Conservation (phyloP, 2,797 vertebrate genomes). For the Tinamus major region DNA sequence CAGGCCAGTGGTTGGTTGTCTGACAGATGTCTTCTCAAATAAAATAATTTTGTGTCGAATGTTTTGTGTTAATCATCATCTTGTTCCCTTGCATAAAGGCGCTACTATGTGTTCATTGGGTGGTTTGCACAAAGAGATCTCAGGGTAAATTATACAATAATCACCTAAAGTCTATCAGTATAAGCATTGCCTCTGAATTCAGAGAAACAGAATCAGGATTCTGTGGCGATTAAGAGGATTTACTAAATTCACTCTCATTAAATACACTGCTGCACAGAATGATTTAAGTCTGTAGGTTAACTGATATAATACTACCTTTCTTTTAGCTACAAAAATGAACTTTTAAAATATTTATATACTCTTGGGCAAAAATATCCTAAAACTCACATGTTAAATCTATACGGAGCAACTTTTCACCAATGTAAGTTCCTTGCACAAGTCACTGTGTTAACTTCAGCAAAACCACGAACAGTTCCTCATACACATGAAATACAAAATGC, state of each 20-base stretch:
- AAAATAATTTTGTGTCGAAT: neutral
- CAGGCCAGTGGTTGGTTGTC: neutral
- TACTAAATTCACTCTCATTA: slow-evolving; percentile 38
- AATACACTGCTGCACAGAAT: neutral
- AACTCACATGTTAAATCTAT: neutral
- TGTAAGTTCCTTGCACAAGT: neutral
- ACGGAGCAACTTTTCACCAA: neutral
- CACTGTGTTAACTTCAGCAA: neutral
- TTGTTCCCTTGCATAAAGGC: neutral
- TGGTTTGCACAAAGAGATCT: neutral
- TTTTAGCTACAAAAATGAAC: slow-evolving; percentile 36
- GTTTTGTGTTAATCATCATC: neutral
- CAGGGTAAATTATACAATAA: neutral
- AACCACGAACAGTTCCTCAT: neutral
- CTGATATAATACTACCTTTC: neutral
- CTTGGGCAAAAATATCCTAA: neutral
- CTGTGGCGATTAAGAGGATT: neutral
- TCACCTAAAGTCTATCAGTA: neutral
- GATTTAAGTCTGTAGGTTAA: neutral
- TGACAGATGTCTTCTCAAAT: neutral
- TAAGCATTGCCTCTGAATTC: neutral
- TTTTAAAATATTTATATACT: slow-evolving; percentile 50
- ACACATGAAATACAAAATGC: neutral
- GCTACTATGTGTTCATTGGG: neutral
- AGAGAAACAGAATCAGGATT: neutral